Evolutionary conservation across 2,797 vertebrate species (phyloP), one percentile per base, ranked within the genome.

Genomic region (Thalassophryne amazonica): DNA sequence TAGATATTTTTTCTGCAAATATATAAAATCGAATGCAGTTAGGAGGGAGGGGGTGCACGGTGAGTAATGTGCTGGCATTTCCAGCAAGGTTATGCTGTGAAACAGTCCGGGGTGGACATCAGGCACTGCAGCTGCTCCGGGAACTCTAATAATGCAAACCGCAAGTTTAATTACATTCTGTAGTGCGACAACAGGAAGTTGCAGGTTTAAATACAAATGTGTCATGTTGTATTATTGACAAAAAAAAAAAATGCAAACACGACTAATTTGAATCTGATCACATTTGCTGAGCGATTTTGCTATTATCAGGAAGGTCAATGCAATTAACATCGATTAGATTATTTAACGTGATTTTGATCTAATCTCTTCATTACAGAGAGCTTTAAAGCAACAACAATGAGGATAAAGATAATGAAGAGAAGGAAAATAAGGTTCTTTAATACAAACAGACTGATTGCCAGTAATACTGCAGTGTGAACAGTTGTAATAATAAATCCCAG

Each of bases 51-150:
- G 47, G 15, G 32, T 74, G 57, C 60, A 60, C 51, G 51, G 58
- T 86, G 78, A 86, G 47, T 82, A 83, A 80, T 84, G 80, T 59
- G 34, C 42, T 78, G 70, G 74, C 74, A 80, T 84, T 86, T 82
- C 46, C 51, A 72, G 60, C 70, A 76, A 81, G 68, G 78, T 77
- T 78, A 78, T 49, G 57, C 30, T 74, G 58, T 51, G 54, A 47
- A 46, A 59, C 49, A 77, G 70, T 70, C 65, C 61, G 67, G 64
- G 51, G 69, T 69, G 63, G 59, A 69, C 55, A 60, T 48, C 31
- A 51, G 57, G 20, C 17, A 30, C 24, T 36, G 39, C 63, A 58
- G 60, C 67, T 49, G 61, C 64, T 72, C 43, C 52, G 31, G 19
- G 29, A 60, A 52, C 39, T 79, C 62, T 71, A 60, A 70, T 50